phyloP scores from a whole-genome alignment of 2,113 vertebrate species.

The Phoenicopterus ruber region DNA sequence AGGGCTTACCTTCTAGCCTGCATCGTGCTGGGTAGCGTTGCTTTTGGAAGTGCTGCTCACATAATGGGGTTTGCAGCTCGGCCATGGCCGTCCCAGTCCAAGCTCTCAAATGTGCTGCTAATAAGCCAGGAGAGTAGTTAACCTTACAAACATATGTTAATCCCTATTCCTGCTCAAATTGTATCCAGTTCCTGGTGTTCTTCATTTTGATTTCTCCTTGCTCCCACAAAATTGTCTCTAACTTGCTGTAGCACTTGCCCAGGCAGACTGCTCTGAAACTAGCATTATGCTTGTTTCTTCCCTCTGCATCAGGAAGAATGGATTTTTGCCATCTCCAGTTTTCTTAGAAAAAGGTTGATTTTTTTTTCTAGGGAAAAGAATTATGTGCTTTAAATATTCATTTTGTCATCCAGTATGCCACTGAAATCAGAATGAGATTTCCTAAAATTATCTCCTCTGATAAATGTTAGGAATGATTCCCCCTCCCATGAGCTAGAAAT shows the following conservation, averaged over 20 bases:
- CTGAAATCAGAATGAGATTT: neutral
- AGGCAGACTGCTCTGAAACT: neutral
- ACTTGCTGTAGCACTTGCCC: neutral
- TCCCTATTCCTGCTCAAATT: neutral
- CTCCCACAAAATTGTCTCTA: neutral
- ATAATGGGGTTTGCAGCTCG: neutral
- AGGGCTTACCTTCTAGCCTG: neutral
- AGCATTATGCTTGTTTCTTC: neutral
- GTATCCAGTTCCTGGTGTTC: neutral
- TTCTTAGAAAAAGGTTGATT: neutral
- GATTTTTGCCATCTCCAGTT: neutral
- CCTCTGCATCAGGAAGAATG: neutral
- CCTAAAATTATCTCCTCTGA: neutral
- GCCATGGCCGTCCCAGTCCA: neutral
- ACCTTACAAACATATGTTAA: neutral
- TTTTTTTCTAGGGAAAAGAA: neutral
- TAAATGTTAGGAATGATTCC: neutral
- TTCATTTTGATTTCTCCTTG: neutral
- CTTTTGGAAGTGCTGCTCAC: neutral
- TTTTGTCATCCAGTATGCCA: neutral
- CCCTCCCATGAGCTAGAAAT: neutral
- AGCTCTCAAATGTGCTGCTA: neutral
- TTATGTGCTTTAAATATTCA: neutral
- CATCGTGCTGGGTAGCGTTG: fast-evolving
- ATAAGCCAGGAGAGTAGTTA: neutral